Evolutionary conservation across 2,797 vertebrate species (phyloP).

Genomic region (Microctenopoma steveboyesi): DNA sequence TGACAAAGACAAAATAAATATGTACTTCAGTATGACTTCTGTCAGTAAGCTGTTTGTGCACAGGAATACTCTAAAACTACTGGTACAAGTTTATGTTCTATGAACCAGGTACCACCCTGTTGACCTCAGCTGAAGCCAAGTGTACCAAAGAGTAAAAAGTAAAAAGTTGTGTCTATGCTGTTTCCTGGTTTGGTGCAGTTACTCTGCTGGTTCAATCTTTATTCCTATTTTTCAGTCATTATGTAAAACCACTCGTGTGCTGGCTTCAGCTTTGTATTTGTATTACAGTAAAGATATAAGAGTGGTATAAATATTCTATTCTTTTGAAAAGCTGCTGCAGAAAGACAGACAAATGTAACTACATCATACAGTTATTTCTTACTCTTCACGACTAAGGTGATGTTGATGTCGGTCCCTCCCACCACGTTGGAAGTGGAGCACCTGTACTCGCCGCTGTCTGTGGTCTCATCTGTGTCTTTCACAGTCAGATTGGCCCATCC

Average conservation of each 20-base stretch:
- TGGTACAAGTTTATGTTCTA: too few relatives aligned
- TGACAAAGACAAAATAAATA: conserved; percentile 50
- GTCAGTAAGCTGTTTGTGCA: background rate
- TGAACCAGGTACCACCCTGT: too few relatives aligned
- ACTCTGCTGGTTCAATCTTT: background rate
- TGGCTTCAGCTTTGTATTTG: background rate
- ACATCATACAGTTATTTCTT: conserved; percentile 51
- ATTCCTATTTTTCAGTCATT: background rate
- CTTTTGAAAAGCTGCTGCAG: background rate
- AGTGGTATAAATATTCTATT: background rate
- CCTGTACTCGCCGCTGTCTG: conserved; percentile 88
- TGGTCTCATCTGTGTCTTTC: conserved; percentile 78
- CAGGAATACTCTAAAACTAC: too few relatives aligned
- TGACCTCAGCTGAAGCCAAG: too few relatives aligned
- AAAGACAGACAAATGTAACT: too few relatives aligned
- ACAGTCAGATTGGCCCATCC: conserved; percentile 87
- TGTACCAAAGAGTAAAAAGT: too few relatives aligned
- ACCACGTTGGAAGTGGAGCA: conserved; percentile 87
- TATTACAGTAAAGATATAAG: background rate
- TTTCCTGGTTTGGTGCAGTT: too few relatives aligned
- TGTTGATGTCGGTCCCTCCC: conserved; percentile 84
- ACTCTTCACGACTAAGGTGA: conserved; percentile 88
- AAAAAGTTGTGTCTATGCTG: too few relatives aligned
- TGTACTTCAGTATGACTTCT: background rate
- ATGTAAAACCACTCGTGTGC: background rate